Conservation (phyloP, 2,888 invertebrate species). For the Epicampocera succincta region DNA sequence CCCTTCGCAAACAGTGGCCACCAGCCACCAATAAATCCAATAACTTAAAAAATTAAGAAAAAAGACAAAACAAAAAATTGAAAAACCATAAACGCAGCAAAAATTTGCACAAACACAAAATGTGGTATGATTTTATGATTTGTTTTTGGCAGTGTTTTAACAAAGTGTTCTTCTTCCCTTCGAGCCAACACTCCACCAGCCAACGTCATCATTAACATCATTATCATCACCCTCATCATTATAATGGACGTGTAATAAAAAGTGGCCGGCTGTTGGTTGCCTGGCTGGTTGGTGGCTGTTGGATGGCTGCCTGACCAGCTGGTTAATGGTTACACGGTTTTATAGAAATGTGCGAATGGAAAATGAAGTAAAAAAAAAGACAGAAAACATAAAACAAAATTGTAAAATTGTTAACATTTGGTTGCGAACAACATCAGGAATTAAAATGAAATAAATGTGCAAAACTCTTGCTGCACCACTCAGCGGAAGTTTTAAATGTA, state of each 20-base stretch:
- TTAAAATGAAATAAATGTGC: constrained; percentile 48
- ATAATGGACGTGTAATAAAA: constrained; percentile 40
- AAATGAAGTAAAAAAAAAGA: constrained; percentile 3
- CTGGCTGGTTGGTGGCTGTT: constrained; percentile 17
- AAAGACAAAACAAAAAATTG: constrained; percentile 8
- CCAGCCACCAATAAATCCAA: constrained; percentile 42
- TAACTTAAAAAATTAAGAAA: not conserved
- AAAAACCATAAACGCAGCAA: constrained; percentile 37
- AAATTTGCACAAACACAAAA: constrained; percentile 47
- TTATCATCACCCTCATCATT: constrained; percentile 5
- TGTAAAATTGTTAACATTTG: constrained; percentile 53
- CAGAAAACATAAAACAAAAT: not conserved
- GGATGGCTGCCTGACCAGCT: constrained; percentile 21
- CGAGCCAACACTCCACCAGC: not conserved
- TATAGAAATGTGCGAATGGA: constrained; percentile 8
- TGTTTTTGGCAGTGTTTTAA: constrained; percentile 19
- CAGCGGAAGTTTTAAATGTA: constrained; percentile 61
- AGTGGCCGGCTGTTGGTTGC: constrained; percentile 30
- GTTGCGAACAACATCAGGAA: constrained; percentile 17
- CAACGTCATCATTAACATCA: constrained; percentile 1
- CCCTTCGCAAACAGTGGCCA: not conserved
- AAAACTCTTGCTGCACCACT: constrained; percentile 38
- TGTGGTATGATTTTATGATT: constrained; percentile 42
- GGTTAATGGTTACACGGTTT: constrained; percentile 39
- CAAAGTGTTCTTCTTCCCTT: constrained; percentile 19